phyloP scores from a whole-genome alignment of 2,888 invertebrate species.

The Isoperla grammatica region DNA sequence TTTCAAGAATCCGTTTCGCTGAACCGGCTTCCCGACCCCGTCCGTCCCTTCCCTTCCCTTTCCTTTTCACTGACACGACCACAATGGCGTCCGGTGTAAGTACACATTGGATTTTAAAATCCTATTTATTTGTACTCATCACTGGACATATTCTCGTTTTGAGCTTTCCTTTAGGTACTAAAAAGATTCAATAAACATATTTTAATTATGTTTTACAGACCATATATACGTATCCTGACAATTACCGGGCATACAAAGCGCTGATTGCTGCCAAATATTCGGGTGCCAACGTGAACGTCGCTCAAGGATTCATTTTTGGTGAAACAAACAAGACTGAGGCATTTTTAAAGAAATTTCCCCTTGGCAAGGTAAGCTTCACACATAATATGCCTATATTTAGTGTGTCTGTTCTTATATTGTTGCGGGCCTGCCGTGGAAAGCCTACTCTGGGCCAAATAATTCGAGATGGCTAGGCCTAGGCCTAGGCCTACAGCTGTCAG shows the following conservation, averaged over 20 bases:
- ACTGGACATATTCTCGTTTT: constrained; percentile 1
- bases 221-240: constrained; percentile 96
- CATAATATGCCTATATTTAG: no score
- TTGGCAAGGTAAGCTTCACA: constrained; percentile 91
- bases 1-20: no score
- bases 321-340: constrained; percentile 83
- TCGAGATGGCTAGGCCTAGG: no score
- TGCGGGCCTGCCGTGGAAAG: no score
- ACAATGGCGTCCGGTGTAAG: constrained; percentile 53
- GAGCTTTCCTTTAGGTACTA: not conserved
- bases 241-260: constrained; percentile 97
- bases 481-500: no score
- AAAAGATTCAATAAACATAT: not conserved
- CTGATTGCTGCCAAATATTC: constrained; percentile 97
- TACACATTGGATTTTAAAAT: constrained; percentile 37
- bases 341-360: constrained; percentile 92
- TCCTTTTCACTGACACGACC: constrained; percentile 39
- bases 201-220: constrained; percentile 56
- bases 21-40: no score
- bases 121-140: constrained; percentile 8
- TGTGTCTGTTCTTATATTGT: no score
- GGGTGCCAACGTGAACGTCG: constrained; percentile 77
- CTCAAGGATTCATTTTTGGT: constrained; percentile 84
- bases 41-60: constrained; percentile 38
- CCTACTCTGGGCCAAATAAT: no score